Percentiles rank a stretch among this genome's conserved stretches.
Evolutionary conservation across 2,113 vertebrate species (phyloP).

Genomic region (Antechinus flavipes): DNA sequence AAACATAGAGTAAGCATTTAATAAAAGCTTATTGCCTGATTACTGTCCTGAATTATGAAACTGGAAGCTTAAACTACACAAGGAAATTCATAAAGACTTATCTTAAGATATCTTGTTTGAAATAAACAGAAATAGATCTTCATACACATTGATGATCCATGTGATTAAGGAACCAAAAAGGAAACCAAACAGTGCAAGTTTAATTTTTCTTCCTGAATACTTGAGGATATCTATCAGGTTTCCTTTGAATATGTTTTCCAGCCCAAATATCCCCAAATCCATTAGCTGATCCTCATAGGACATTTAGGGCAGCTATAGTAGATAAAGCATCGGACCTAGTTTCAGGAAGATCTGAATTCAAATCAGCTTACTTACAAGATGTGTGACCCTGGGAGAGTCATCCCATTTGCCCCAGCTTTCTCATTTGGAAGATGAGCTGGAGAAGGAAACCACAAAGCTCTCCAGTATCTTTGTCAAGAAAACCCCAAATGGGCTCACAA

Average conservation of each 20-base stretch:
- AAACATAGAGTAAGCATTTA: neutral
- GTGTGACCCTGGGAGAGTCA: neutral
- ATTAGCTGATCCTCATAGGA: neutral
- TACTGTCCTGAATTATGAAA: neutral
- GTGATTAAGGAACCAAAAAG: neutral
- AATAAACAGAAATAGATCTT: neutral
- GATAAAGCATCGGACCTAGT: neutral
- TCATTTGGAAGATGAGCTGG: neutral
- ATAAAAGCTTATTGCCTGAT: neutral
- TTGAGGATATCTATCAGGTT: neutral
- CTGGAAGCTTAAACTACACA: neutral
- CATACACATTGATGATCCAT: neutral
- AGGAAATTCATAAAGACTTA: neutral
- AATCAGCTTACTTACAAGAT: neutral
- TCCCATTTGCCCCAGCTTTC: neutral
- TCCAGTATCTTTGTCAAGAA: neutral
- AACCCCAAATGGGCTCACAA: neutral
- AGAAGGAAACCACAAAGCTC: neutral
- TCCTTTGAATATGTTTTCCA: neutral
- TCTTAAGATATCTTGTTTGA: neutral
- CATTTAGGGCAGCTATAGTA: neutral
- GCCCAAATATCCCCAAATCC: neutral
- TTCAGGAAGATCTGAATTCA: neutral
- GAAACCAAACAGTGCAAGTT: neutral
- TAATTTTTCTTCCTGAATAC: neutral